Conservation (phyloP, 2,797 vertebrate species). For the Anabacerthia variegaticeps region DNA sequence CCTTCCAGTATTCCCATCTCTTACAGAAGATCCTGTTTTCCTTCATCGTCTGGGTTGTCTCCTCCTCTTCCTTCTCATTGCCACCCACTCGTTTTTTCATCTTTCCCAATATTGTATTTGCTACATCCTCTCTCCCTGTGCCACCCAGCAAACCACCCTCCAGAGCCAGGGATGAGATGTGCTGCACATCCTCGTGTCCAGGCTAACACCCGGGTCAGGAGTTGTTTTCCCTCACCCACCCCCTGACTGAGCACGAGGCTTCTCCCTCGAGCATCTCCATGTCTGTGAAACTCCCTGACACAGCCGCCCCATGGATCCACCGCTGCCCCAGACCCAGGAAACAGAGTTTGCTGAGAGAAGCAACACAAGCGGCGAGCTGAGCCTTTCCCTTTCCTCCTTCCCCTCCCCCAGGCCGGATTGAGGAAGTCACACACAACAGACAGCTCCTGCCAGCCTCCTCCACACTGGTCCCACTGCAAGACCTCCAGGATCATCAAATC, state of each 20-base stretch:
- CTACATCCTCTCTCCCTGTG: neutral
- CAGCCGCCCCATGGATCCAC: neutral
- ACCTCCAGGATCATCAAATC: neutral
- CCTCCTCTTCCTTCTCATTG: slow-evolving; percentile 63
- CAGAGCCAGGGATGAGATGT: fast-evolving
- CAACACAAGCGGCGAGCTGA: neutral
- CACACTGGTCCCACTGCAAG: fast-evolving
- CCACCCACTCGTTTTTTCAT: slow-evolving; percentile 40
- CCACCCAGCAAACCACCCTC: neutral
- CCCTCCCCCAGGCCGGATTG: fast-evolving
- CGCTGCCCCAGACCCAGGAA: neutral
- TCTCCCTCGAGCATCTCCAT: fast-evolving
- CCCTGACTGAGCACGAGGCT: neutral
- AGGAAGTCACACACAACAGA: neutral
- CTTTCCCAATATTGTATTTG: slow-evolving; percentile 37
- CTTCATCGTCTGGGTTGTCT: slow-evolving; percentile 27
- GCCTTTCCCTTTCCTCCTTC: neutral
- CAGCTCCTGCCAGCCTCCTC: neutral
- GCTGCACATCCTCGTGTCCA: neutral
- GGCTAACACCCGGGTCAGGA: neutral
- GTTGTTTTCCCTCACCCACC: neutral
- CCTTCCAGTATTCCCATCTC: slow-evolving; percentile 52
- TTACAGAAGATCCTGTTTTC: slow-evolving; percentile 60
- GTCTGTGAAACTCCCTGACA: neutral
- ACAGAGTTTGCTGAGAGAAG: fast-evolving